Evolutionary conservation across 2,797 vertebrate genomes (phyloP), one percentile per base, ranked within the genome.

Genomic region (Prunella strophiata): DNA sequence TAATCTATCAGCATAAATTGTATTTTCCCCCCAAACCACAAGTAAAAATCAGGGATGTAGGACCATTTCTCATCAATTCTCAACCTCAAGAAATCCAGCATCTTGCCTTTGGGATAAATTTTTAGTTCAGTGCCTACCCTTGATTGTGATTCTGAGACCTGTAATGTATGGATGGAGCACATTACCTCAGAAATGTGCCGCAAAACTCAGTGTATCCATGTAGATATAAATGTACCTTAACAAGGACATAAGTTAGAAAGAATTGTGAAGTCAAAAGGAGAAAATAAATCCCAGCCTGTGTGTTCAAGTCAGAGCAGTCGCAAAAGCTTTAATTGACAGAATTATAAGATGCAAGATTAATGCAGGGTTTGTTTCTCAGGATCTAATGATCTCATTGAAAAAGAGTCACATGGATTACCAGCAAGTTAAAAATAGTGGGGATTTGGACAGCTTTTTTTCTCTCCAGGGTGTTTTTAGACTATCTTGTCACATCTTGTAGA

Each of bases 131-230:
- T 72, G 30, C 12, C 26, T 62, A 11, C 20, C 15, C 67, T 67
- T 50, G n/a, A 4, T 9, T 43, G 12, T 34, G 30, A 55, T 91
- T 74, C 42, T 68, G 38, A 88, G 58, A 11, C 9, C 5, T 71
- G 7, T 27, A 42, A 58, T 13, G 5, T 5, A 22, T 5, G 25
- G 21, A 14, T 4, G 43, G n/a, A 50, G 42, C 34, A 25, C 20
- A 11, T 7, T 47, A 5, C 17, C 30, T 61, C 22, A 40, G n/a
- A 54, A 54, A 17, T 13, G 14, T 29, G 17, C 16, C 65, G 43
- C 29, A 65, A 52, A 89, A n/a, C 17, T 38, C n/a, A 16, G 17
- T 10, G 23, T 58, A 65, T 19, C 47, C 38, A 16, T 0, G 0
- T 10, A 22, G 32, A 4, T 16, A 13, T 19, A 79, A 58, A 62